A percentile compares a stretch with the other conserved stretches of the same genome.
These are phyloP conservation scores for Psittacula echo DNA, from an alignment of 2,797 vertebrate species.

Conservation along the genomic window DNA sequence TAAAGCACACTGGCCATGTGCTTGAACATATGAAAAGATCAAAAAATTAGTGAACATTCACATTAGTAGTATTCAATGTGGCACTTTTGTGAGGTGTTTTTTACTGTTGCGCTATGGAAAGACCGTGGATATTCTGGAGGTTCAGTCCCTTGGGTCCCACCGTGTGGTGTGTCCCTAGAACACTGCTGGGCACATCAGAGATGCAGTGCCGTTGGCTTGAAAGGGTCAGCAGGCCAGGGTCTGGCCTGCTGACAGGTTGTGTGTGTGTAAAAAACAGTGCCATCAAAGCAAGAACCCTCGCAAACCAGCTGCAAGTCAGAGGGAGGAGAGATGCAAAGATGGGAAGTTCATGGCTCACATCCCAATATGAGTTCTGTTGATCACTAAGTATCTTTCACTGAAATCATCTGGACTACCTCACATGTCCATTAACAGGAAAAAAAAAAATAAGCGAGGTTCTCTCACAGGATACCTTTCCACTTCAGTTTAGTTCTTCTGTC, in stretches of 20 bases:
- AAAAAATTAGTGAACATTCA: not conserved
- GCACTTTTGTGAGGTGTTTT: not conserved
- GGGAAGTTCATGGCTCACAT: not conserved
- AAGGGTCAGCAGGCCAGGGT: not conserved
- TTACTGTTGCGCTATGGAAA: not conserved
- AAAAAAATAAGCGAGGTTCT: not conserved
- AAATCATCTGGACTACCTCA: not conserved
- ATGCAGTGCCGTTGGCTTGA: not conserved
- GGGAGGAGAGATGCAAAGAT: not conserved
- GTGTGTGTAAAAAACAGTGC: not conserved
- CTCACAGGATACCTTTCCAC: not conserved
- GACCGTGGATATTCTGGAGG: not conserved
- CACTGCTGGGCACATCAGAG: not conserved
- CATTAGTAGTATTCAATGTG: not conserved
- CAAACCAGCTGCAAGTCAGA: not conserved
- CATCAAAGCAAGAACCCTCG: not conserved
- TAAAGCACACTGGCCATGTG: not conserved
- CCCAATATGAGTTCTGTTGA: not conserved
- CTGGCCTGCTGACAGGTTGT: not conserved
- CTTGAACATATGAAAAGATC: not conserved
- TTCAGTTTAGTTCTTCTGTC: not conserved
- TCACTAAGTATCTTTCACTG: not conserved
- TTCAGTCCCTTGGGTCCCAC: not conserved
- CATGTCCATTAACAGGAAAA: not conserved
- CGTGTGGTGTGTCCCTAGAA: fast-evolving